Base-by-base conservation (phyloP, 2,888 invertebrate genomes). In the Oscheius sp. region DNA sequence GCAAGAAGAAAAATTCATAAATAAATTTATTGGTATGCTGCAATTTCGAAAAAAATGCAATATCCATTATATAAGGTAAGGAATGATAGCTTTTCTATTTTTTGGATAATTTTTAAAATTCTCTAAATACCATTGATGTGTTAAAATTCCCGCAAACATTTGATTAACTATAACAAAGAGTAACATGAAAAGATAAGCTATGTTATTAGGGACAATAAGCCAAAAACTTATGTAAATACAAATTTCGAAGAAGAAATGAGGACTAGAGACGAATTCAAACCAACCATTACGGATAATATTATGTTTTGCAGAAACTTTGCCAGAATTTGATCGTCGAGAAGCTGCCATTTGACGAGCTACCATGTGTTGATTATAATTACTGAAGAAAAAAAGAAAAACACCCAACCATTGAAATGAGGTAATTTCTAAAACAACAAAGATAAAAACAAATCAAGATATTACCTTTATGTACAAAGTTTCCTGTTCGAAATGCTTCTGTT, bases 241-340 rank as follows among this genome's bases (percentile, higher is more conserved):
- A 21, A 94, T 91, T 89, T 95, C 95, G 74, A 93, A 93, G 83
- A 93, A 90, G 89, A 94, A 92, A 85, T 96, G 94, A 0, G 96
- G 95, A 74, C 93, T 93, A 0, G 95, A 94, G 0, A 96, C 91
- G 73, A 91, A 91, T 35, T 93, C 91, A 87, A 95, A 96, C 89
- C 93, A 91, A 63, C 93, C 93, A 0, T 94, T 94, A 46, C 90
- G 89, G 0, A 95, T 95, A 79, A 95, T 89, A 77, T 92, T 91
- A 89, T 95, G 93, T n/a, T 92, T 92, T 72, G 93, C 92, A 0
- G 92, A 92, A 0, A 93, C 21, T n/a, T 43, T 58, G 90, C 92
- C 92, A 86, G 92, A 91, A 83, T 92, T 90, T 88, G 93, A 92
- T 90, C 92, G 94, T 7, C 96, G 91, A 55, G 95, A 90, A 88